A percentile compares a stretch with the other conserved stretches of the same genome.
These are phyloP conservation scores for Mactra quadrangularis DNA, from an alignment of 1,140 invertebrate genomes.

Conservation along the genomic window DNA sequence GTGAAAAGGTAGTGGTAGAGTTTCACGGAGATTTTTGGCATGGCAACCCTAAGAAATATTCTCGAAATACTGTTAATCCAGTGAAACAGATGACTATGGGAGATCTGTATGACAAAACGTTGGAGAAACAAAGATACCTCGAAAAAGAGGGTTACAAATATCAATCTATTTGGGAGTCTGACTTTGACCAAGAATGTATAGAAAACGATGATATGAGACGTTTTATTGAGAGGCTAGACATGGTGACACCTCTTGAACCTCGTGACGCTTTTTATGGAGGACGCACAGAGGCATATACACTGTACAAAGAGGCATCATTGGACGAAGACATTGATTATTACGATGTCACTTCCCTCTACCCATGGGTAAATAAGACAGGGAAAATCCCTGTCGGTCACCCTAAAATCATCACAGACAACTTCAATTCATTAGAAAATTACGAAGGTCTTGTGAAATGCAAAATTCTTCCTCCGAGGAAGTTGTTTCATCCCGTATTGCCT, in stretches of 20 bases:
- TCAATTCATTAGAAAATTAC: conserved; percentile 18
- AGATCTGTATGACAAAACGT: conserved; percentile 24
- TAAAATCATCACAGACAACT: too few relatives aligned
- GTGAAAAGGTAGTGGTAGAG: conserved; percentile 12
- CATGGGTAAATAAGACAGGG: too few relatives aligned
- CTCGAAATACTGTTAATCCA: conserved; percentile 27
- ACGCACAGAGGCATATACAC: conserved; percentile 74
- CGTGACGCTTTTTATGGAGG: conserved; percentile 81
- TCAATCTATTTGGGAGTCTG: conserved; percentile 15
- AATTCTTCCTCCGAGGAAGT: conserved; percentile 13
- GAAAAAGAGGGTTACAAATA: conserved; percentile 13
- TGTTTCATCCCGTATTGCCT: conserved; percentile 51
- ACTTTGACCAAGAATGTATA: background rate
- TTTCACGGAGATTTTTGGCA: conserved; percentile 66
- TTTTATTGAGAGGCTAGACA: conserved; percentile 42
- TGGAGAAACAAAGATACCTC: conserved; percentile 19
- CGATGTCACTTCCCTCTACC: too few relatives aligned
- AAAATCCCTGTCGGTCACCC: too few relatives aligned
- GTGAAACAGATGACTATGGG: conserved; percentile 43
- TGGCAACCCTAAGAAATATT: conserved; percentile 66
- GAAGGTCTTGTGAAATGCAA: conserved; percentile 53
- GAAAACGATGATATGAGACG: background rate
- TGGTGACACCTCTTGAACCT: conserved; percentile 50
- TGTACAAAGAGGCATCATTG: conserved; percentile 66
- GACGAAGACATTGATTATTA: conserved; percentile 80